Percentiles rank a stretch among this genome's conserved stretches.
Conservation (phyloP, 2,113 vertebrate genomes). For the Chiloscyllium plagiosum region DNA sequence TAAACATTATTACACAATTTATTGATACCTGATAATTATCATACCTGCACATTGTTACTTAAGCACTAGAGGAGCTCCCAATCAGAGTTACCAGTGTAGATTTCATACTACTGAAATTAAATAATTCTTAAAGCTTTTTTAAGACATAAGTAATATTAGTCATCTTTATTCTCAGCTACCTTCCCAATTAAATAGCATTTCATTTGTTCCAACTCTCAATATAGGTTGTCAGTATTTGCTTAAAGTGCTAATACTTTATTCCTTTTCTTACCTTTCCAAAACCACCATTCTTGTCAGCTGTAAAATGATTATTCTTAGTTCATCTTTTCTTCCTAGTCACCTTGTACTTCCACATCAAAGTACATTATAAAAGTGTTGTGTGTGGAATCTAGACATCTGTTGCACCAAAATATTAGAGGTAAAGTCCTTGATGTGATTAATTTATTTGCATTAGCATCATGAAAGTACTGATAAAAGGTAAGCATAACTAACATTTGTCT, state of each 20-base stretch:
- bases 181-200: neutral
- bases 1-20: neutral
- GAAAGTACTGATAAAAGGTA: neutral
- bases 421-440: slow-evolving; percentile 13
- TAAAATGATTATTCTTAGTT: neutral
- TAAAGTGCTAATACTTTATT: neutral
- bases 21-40: neutral
- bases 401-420: neutral
- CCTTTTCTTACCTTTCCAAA: neutral
- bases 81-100: neutral
- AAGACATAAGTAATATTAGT: neutral
- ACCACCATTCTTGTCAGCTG: neutral
- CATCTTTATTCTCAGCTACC: neutral
- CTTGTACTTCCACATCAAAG: neutral
- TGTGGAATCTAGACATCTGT: neutral
- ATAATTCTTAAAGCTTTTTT: neutral
- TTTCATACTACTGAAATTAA: neutral
- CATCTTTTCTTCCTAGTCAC: neutral
- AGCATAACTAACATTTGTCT: neutral
- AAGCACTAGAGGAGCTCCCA: neutral
- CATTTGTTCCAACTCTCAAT: neutral
- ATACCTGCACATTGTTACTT: neutral
- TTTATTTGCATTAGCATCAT: neutral
- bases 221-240: neutral
- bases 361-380: neutral